Conservation (phyloP, 2,113 vertebrate species). For the Lophochroa leadbeateri region DNA sequence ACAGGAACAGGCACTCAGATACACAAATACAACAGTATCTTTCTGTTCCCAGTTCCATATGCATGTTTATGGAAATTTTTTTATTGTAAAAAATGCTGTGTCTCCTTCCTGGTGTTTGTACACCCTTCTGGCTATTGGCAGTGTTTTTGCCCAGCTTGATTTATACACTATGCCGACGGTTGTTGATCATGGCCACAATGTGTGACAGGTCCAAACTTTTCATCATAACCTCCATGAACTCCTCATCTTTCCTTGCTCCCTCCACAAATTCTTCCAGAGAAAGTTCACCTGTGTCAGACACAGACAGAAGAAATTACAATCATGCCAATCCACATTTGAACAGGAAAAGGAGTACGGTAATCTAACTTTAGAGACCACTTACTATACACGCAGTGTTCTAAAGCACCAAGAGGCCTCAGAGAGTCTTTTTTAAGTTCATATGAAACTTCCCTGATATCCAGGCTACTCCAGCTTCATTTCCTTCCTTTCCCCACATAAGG, state of each 20-base stretch:
- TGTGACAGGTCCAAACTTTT: conserved; percentile 88
- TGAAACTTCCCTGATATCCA: background rate
- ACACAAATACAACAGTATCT: background rate
- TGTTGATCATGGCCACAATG: conserved; percentile 90
- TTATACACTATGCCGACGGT: conserved; percentile 82
- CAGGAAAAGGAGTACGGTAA: background rate
- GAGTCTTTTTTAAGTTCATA: background rate
- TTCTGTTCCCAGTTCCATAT: background rate
- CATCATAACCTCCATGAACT: conserved; percentile 92
- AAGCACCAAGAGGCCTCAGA: background rate
- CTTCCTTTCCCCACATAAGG: background rate
- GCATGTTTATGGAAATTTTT: background rate
- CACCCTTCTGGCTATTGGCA: background rate
- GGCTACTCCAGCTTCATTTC: background rate
- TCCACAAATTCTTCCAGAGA: conserved; percentile 90
- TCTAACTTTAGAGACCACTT: background rate
- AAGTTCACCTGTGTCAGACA: conserved; percentile 81
- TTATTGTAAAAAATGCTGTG: background rate
- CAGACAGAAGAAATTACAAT: background rate
- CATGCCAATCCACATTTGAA: background rate
- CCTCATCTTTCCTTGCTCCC: conserved; percentile 83
- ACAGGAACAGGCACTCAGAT: background rate
- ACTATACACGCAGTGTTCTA: background rate
- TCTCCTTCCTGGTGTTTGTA: background rate
- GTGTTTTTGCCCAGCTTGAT: background rate